Evolutionary conservation across 2,888 invertebrate genomes (phyloP).

Genomic region (Fissipunctia ypsillon): DNA sequence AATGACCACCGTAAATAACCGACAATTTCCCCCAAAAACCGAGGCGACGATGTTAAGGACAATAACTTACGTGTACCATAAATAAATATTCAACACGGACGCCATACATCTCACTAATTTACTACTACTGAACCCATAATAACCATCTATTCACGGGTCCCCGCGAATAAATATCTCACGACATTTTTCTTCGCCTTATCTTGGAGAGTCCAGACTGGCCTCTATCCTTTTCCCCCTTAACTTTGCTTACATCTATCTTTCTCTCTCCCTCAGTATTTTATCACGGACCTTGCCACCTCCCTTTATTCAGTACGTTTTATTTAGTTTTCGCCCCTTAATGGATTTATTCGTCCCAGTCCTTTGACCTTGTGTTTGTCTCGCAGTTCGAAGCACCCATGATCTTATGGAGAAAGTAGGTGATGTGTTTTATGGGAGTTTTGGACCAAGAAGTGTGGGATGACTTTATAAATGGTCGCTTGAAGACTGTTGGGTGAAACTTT

Average conservation of each 20-base stretch:
- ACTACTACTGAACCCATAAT: constrained; percentile 87
- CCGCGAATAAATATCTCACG: constrained; percentile 87
- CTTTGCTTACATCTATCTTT: constrained; percentile 60
- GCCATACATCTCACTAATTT: constrained; percentile 90
- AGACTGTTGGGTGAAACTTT: constrained; percentile 40
- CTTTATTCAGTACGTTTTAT: constrained; percentile 85
- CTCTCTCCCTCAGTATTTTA: constrained; percentile 77
- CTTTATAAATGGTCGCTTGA: constrained; percentile 49
- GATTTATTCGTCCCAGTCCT: constrained; percentile 83
- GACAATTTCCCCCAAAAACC: constrained; percentile 52
- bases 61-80: constrained; percentile 82
- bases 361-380: constrained; percentile 85
- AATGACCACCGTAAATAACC: constrained; percentile 49
- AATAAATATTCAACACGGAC: constrained; percentile 88
- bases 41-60: constrained; percentile 52
- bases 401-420: constrained; percentile 54
- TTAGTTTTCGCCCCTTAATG: constrained; percentile 88
- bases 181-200: constrained; percentile 90
- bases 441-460: constrained; percentile 13
- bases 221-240: constrained; percentile 69
- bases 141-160: constrained; percentile 86
- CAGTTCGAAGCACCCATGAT: constrained; percentile 42
- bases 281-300: constrained; percentile 76
- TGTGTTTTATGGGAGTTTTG: constrained; percentile 36
- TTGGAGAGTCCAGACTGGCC: constrained; percentile 82